Conservation (phyloP, 2,888 invertebrate species). For the Spatulosminthurus flaviceps region DNA sequence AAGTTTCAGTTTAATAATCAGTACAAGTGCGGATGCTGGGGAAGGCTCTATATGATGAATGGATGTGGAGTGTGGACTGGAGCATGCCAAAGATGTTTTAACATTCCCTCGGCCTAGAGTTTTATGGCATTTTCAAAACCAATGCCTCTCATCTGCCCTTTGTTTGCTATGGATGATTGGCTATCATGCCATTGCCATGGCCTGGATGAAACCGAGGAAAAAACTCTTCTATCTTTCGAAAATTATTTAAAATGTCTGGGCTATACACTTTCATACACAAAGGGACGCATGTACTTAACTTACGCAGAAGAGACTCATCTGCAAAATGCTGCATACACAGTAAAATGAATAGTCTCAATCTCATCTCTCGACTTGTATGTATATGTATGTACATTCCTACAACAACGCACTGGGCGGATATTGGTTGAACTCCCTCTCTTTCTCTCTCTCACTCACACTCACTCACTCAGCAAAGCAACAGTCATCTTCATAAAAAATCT, state of each 20-base stretch:
- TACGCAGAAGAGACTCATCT: background rate
- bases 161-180: background rate
- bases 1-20: background rate
- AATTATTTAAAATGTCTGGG: background rate
- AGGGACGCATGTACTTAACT: background rate
- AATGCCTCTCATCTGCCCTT: slow-evolving; percentile 6
- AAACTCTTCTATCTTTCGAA: background rate
- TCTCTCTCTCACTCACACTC: too few species aligned
- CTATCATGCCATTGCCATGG: too few species aligned
- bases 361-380: too few species aligned
- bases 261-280: background rate
- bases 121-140: background rate
- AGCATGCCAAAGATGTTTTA: background rate
- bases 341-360: background rate
- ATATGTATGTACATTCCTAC: background rate
- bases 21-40: background rate
- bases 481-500: slow-evolving; percentile 20
- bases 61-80: background rate
- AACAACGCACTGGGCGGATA: background rate
- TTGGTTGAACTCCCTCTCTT: background rate
- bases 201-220: background rate
- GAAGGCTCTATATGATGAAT: background rate
- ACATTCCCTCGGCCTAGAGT: background rate
- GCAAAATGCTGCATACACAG: slow-evolving; percentile 1
- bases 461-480: background rate